phyloP scores from a whole-genome alignment of 92 coral and sea anemone species.

The Ricordea florida region DNA sequence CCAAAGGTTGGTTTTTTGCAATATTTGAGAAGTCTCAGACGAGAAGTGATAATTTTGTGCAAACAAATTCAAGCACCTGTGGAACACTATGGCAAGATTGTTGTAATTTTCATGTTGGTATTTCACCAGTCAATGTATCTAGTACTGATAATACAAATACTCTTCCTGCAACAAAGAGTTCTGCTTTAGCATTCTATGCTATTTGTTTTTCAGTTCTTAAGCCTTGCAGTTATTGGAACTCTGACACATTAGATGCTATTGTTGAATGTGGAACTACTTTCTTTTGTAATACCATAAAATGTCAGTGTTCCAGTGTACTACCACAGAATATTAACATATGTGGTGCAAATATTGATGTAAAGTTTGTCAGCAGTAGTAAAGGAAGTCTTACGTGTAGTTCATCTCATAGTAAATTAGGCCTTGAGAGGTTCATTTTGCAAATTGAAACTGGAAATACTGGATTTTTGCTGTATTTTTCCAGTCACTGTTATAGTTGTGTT shows the following conservation, averaged over 20 bases:
- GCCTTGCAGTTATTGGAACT: constrained; percentile 55
- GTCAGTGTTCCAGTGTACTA: neutral
- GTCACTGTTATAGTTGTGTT: neutral
- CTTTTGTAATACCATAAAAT: neutral
- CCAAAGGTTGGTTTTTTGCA: constrained; percentile 7
- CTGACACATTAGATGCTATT: constrained; percentile 48
- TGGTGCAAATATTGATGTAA: neutral
- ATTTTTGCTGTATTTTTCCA: neutral
- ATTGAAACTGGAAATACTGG: neutral
- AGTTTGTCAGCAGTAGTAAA: neutral
- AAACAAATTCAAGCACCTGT: neutral
- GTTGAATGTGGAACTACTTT: constrained; percentile 30
- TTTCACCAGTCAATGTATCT: neutral
- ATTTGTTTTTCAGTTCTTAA: constrained; percentile 49
- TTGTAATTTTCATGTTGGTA: neutral
- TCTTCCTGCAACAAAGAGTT: constrained; percentile 4
- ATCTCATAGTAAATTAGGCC: neutral
- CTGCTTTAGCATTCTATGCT: constrained; percentile 45
- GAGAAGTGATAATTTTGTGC: neutral
- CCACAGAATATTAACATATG: neutral
- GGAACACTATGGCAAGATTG: neutral
- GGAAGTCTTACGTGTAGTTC: neutral
- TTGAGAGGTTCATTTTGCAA: neutral
- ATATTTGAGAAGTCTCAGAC: neutral
- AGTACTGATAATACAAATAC: neutral